Evolutionary conservation across 2,113 vertebrate genomes (phyloP), one percentile per base, ranked within the genome.

Genomic region (Phainopepla nitens): DNA sequence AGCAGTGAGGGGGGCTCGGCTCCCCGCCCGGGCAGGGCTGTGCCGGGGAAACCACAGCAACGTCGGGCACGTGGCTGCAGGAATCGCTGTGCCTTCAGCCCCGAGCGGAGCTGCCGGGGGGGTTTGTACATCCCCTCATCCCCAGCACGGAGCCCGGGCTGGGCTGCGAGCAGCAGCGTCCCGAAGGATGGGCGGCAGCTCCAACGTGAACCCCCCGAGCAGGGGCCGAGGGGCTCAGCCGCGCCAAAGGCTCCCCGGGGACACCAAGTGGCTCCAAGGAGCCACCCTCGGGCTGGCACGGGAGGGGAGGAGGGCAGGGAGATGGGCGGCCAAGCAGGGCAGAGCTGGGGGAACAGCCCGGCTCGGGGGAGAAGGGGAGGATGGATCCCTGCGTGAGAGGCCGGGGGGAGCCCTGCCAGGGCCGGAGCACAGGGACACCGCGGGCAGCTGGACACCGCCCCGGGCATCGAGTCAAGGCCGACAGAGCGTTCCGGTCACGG

Each of bases 31-130:
- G n/a, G 84, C 54, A 8, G 11, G n/a, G 69, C 42, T 10, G 53
- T 0, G 27, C 0, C 72, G 5, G 58, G 79, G 41, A 45, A 53
- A 21, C 0, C 24, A 6, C 49, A 7, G 69, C 29, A 27, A 7
- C 0, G 3, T 1, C 44, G 53, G 49, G 82, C 75, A 47, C 22
- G 8, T 0, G 28, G 42, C 64, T 7, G 24, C 27, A 8, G 72
- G 47, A 47, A 71, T 9, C 2, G 1, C 71, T n/a, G 17, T 11
- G 45, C 10, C 61, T 20, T 3, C 7, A 0, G 19, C 15, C 6
- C 42, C 21, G 58, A 3, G 1, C 2, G 36, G 45, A 14, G 82
- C 29, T 0, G 16, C 6, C 1, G 39, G 15, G 9, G 5, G 8
- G 16, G 25, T 3, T 6, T 7, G 66, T 4, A 11, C 58, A 13